Base-by-base conservation (phyloP, 1,140 invertebrate genomes). In the Papilio helenus region DNA sequence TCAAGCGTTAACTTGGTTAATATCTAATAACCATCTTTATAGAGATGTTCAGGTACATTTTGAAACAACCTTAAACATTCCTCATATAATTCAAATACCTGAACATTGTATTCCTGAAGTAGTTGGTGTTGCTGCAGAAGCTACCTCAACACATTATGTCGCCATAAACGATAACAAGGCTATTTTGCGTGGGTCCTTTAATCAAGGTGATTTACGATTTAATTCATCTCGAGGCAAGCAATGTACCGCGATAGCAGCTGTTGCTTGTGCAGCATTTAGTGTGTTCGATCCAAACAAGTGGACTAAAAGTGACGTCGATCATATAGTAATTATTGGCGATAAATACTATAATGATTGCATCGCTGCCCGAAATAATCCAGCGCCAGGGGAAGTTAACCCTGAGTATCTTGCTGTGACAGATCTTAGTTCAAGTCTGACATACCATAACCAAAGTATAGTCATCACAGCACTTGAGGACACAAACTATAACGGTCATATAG, bases 311-410 rank as follows among this genome's bases (percentile, higher is more conserved):
- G 82, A 83, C 44, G 72, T 81, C 26, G 77, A 80, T 49, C 72
- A 82, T 16, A 76, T 83, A 51, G 16, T 82, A 20, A 83, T 82
- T 1, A 81, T 83, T 34, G 79, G 81, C 14, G 80, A 85, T 55
- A 82, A 72, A 78, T 80, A 81, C 26, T 84, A 84, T 20, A 71
- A 78, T 81, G 72, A 84, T 3, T 84, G 80, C 76, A 80, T 82
- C 16, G 18, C 61, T 79, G 65, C 79, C 29, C 71, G 80, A 80
- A 42, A 58, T 73, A 79, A 58, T 76, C 76, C 82, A 39, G 61
- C 29, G 18, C 14, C 23, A 5, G 76, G 55, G 7, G 76, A 84
- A 79, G 26, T 72, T 39, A 84, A 80, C 51, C 61, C 76, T 18
- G 79, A 84, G 0, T 84, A 84, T 26, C 68, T 79, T 72, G 77